phyloP scores from a whole-genome alignment of 2,113 vertebrate species.

The Anhinga rufa region DNA sequence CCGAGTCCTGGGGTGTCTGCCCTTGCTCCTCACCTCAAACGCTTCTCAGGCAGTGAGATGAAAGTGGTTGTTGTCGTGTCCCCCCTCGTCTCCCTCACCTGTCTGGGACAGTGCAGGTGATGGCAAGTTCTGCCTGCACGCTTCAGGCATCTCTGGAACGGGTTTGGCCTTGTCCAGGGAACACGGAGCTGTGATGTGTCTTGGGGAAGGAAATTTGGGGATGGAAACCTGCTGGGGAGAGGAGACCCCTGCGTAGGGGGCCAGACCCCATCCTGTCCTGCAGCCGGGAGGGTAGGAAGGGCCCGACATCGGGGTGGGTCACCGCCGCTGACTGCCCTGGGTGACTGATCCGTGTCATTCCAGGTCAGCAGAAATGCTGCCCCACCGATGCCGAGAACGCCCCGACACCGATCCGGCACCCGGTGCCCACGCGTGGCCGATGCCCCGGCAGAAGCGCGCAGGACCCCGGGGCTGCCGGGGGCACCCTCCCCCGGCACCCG shows the following conservation, averaged over 20 bases:
- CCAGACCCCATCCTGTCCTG: background rate
- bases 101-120: background rate
- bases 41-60: background rate
- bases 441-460: fast-evolving
- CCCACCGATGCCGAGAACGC: fast-evolving
- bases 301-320: background rate
- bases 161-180: background rate
- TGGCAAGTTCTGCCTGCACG: fast-evolving
- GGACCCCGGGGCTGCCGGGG: background rate
- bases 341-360: no score
- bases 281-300: background rate
- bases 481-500: background rate
- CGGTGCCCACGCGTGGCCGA: fast-evolving
- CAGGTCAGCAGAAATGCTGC: background rate
- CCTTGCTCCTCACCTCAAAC: background rate
- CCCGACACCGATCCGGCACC: fast-evolving
- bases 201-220: background rate
- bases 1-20: background rate
- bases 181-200: background rate
- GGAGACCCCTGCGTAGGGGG: background rate
- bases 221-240: background rate
- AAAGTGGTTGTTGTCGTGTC: fast-evolving
- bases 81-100: background rate
- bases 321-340: background rate
- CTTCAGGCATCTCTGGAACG: background rate